Evolutionary conservation across 2,113 vertebrate genomes (phyloP).

Genomic region (Protobothrops mucrosquamatus): DNA sequence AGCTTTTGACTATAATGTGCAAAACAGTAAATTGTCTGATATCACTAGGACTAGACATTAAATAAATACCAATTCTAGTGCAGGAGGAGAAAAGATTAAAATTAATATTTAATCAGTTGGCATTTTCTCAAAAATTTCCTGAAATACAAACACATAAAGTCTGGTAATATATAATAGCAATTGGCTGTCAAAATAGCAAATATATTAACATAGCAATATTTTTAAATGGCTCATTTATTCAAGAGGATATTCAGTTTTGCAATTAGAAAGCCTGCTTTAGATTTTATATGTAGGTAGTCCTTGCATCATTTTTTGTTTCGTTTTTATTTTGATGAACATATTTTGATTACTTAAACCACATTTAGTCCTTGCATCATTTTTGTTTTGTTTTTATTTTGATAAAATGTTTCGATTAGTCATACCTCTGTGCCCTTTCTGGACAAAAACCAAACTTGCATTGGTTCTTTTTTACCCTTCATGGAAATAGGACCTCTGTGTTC

Average conservation of each 20-base stretch:
- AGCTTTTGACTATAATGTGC: not conserved
- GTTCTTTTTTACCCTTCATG: conserved; percentile 99
- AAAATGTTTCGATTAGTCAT: conserved; percentile 51
- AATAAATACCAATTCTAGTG: conserved; percentile 44
- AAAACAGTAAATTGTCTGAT: not conserved
- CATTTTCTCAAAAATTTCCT: conserved; percentile 38
- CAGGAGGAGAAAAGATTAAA: conserved; percentile 21
- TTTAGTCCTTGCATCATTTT: conserved; percentile 10
- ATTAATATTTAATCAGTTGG: conserved; percentile 54
- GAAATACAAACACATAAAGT: conserved; percentile 32
- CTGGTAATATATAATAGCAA: conserved; percentile 42
- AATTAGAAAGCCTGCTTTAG: conserved; percentile 52
- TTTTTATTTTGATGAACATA: conserved; percentile 29
- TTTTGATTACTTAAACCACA: conserved; percentile 61
- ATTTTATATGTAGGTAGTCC: conserved; percentile 38
- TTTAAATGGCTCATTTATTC: conserved; percentile 39
- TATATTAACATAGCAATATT: not conserved
- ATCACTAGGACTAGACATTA: conserved; percentile 8
- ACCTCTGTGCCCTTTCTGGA: conserved; percentile 83
- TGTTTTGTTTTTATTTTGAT: conserved; percentile 31
- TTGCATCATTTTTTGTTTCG: not conserved
- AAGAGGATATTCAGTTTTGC: conserved; percentile 46
- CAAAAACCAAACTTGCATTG: conserved; percentile 98
- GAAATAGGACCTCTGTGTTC: conserved; percentile 89
- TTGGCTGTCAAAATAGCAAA: conserved; percentile 36